A percentile compares a stretch with the other conserved stretches of the same genome.
These are phyloP conservation scores for Drosophila virilis DNA, from an alignment of 1,140 invertebrate genomes.

Conservation along the genomic window DNA sequence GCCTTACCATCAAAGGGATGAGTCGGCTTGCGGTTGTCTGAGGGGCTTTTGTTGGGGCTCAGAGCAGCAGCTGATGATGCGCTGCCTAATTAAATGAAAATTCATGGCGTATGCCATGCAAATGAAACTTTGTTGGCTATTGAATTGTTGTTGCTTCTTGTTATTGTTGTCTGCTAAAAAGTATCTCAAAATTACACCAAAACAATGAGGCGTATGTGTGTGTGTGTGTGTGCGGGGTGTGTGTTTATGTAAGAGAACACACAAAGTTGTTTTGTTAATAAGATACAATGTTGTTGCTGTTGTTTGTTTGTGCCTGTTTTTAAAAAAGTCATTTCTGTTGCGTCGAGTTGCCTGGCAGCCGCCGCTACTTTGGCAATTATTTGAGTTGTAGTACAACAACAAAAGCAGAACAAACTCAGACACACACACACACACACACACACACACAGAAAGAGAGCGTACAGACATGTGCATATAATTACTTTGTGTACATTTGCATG, in stretches of 20 bases:
- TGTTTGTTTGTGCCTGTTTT: constrained; percentile 43
- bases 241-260: constrained; percentile 34
- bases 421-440: constrained; percentile 33
- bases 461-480: constrained; percentile 71
- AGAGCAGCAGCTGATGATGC: constrained; percentile 40
- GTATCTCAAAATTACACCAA: constrained; percentile 72
- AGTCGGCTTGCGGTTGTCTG: constrained; percentile 23
- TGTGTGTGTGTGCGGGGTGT: constrained; percentile 19
- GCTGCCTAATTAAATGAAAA: constrained; percentile 80
- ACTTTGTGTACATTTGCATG: constrained; percentile 82
- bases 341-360: constrained; percentile 57
- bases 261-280: constrained; percentile 81
- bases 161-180: constrained; percentile 35
- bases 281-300: constrained; percentile 70
- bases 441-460: constrained; percentile 10
- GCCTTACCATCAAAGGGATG: constrained; percentile 69
- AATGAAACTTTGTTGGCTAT: constrained; percentile 61
- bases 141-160: constrained; percentile 38
- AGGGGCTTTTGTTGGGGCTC: not conserved
- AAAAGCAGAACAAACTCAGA: constrained; percentile 37
- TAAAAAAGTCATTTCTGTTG: constrained; percentile 60
- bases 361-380: constrained; percentile 68
- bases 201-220: constrained; percentile 53
- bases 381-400: constrained; percentile 69
- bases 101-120: constrained; percentile 73